Base-by-base conservation (phyloP, 2,797 vertebrate genomes). In the Gila robusta region DNA sequence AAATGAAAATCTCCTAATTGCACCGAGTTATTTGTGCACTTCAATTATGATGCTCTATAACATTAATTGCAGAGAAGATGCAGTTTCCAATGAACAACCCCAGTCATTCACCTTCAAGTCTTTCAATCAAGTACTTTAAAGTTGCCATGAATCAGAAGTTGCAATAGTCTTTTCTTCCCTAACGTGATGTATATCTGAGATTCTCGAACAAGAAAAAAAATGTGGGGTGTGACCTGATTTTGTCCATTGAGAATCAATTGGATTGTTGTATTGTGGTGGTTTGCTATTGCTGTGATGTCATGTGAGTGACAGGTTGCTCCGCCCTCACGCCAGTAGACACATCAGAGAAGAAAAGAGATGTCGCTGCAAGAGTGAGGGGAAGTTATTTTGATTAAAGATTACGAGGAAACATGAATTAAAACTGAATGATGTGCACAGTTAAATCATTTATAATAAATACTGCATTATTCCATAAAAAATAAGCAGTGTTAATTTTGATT, bases 1-100 rank as follows among this genome's bases (percentile, higher is more conserved):
- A 64, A 74, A 59, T 72, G n/a, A 81, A 41, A 41, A 28, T 73
- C 37, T 59, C 14, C 26, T 56, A 73, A 23, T 73, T 41, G 32
- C 4, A 5, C 26, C 1, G 3, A 28, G 49, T 64, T 44, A 6
- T 73, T 72, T 44, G 69, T 11, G n/a, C 49, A 41, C 39, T 41
- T 62, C 6, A 56, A 26, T 52, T 39, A 62, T 82, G 52, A 62
- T 47, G 12, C 3, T 62, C 6, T 41, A 47, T 47, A 41, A 21
- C 35, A 39, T 37, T 59, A 78, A 78, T 23, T 23, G 70, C 37
- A 17, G 39, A 62, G 70, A 10, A 16, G 28, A n/a, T 9, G 16
- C 37, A 49, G 16, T 6, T 28, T 44, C 32, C 16, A 6, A 1
- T 59, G 26, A 80, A 32, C 39, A 47, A 28, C 39, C 19, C 39